phyloP scores from a whole-genome alignment of 2,113 vertebrate genomes.

The Deroptyus accipitrinus region DNA sequence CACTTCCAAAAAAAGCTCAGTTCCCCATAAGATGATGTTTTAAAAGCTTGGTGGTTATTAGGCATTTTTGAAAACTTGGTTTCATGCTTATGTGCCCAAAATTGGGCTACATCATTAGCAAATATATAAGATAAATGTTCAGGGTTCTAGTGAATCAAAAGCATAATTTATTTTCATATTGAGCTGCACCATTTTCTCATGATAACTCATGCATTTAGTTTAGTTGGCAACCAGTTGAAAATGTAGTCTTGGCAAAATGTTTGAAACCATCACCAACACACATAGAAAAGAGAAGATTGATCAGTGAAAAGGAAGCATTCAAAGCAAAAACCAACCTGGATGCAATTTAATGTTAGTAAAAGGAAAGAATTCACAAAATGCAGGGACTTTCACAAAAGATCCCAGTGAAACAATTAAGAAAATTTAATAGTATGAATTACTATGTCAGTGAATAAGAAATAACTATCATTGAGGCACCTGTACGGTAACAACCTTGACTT shows the following conservation, averaged over 20 bases:
- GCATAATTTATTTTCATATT: neutral
- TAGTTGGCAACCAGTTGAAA: neutral
- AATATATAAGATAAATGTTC: neutral
- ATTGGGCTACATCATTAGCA: neutral
- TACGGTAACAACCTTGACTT: neutral
- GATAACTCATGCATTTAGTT: neutral
- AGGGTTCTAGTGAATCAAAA: neutral
- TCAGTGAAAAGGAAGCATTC: neutral
- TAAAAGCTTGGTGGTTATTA: neutral
- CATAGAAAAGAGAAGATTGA: neutral
- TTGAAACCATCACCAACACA: neutral
- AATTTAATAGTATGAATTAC: neutral
- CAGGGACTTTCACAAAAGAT: neutral
- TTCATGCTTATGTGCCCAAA: neutral
- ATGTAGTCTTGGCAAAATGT: neutral
- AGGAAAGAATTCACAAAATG: neutral
- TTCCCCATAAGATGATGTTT: neutral
- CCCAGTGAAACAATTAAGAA: neutral
- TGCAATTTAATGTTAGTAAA: neutral
- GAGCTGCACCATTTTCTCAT: neutral
- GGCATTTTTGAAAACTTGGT: neutral
- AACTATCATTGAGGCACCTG: neutral
- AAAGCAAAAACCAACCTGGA: neutral
- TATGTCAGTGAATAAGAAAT: neutral
- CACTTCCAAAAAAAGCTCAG: neutral